These are phyloP conservation scores for Lucilia cuprina DNA, from an alignment of 1,140 invertebrate genomes.

Conservation along the genomic window DNA sequence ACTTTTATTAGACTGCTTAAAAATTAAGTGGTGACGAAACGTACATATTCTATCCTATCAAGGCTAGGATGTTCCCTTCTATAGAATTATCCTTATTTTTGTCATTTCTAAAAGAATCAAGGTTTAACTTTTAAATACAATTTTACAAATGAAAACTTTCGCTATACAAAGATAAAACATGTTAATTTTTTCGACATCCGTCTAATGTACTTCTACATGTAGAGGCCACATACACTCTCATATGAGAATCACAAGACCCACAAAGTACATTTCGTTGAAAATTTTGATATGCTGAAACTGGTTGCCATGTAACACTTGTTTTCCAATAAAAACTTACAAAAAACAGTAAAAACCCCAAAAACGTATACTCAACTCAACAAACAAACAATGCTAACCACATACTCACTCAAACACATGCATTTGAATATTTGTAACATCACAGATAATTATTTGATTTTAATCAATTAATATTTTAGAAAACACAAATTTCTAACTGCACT, in stretches of 20 bases:
- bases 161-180: no score
- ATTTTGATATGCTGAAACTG: conserved; percentile 13
- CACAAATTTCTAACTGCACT: no score
- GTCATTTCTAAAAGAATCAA: no score
- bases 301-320: conserved; percentile 28
- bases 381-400: neutral
- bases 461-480: no score
- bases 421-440: neutral
- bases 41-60: no score
- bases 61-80: no score
- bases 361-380: neutral
- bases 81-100: no score
- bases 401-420: neutral
- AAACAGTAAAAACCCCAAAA: conserved; percentile 1
- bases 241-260: conserved; percentile 12
- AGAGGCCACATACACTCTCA: neutral
- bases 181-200: no score
- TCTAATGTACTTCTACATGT: neutral
- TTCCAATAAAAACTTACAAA: conserved; percentile 9
- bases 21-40: neutral
- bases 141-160: no score
- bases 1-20: neutral
- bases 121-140: no score
- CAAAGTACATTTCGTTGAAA: neutral
- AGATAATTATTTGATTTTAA: no score